Base-by-base conservation (phyloP, 92 coral and sea anemone genomes). In the Metridium senile region DNA sequence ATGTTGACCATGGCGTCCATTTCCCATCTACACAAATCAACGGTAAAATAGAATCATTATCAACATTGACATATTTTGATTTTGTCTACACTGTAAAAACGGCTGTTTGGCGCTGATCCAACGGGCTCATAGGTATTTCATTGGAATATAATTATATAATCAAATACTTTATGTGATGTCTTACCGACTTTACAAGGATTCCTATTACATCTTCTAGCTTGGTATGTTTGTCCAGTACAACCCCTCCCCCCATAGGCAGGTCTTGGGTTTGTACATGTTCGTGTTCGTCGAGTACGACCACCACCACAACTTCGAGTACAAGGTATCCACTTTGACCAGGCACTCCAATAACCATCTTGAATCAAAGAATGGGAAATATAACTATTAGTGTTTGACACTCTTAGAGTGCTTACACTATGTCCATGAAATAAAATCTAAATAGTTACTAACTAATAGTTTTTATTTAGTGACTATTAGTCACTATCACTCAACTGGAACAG, bases 1-100 rank as follows among this genome's bases (percentile, higher is more conserved):
- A 91, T 11, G 82, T 64, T 0, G 93, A 56, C 97, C 97, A 91
- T 11, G 77, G 26, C 13, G 88, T 62, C 97, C 97, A 91, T 0
- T 70, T 58, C 9, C 97, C 97, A 65, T 91, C 75, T 27, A 81
- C 9, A 59, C 11, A 22, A 22, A 59, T 59, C 9, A 54, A 54
- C 61, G n/a, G n/a, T n/a, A n/a, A 45, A 54, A 2, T 13, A 39
- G 13, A 4, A 39, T 39, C 49, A 39, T 39, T 4, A 39, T 39
- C 49, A 39, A n/a, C n/a, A n/a, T n/a, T n/a, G n/a, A n/a, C n/a
- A n/a, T 47, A 10, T 47, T 47, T 47, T 10, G 10, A 47, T 47
- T 47, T 20, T 47, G 56, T 47, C 56, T 47, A n/a, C n/a, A n/a
- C n/a, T n/a, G n/a, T n/a, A n/a, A n/a, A n/a, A n/a, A n/a, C n/a